Evolutionary conservation across 1,140 invertebrate species (phyloP), one percentile per base, ranked within the genome.

Genomic region (Aradophagus sp.): DNA sequence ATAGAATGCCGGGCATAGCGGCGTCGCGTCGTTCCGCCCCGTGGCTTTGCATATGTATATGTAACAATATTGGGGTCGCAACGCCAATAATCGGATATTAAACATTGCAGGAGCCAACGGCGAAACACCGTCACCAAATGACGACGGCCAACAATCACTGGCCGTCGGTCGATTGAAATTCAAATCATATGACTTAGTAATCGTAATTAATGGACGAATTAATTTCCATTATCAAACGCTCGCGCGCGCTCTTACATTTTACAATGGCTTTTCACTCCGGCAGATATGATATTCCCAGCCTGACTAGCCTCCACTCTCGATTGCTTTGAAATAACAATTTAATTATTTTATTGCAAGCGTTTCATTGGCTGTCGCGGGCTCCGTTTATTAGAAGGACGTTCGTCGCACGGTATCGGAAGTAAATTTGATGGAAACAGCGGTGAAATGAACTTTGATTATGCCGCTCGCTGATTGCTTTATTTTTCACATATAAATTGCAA

Each of bases 71-170:
- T 68, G 65, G 48, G 55, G 47, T 61, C 31, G 55, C 47, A 48
- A 68, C 55, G 61, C 35, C 56, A 65, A 65, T 73, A 67, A 70
- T 73, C 70, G 70, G 69, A 73, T 75, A 73, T 75, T 75, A 70
- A 59, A 73, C 61, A 67, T 47, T 50, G 52, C 58, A 73, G 53
- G n/a, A n/a, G n/a, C n/a, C n/a, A n/a, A n/a, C n/a, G n/a, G 29
- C 35, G 56, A 61, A 68, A 69, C 66, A 62, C 55, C 36, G 52
- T 39, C 44, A 31, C 13, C 19, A 34, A 56, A 62, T 62, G 42
- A 62, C 26, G 55, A 55, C 45, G 27, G 19, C 31, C n/a, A 23
- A 67, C 52, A 58, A 68, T 66, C 62, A 56, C 47, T 19, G 19
- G 44, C 65, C 32, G 38, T 59, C 12, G 8, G 34, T 66, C 63